Evolutionary conservation across 1,140 invertebrate species (phyloP), one percentile per base, ranked within the genome.

Genomic region (Caenorhabditis tropicalis): DNA sequence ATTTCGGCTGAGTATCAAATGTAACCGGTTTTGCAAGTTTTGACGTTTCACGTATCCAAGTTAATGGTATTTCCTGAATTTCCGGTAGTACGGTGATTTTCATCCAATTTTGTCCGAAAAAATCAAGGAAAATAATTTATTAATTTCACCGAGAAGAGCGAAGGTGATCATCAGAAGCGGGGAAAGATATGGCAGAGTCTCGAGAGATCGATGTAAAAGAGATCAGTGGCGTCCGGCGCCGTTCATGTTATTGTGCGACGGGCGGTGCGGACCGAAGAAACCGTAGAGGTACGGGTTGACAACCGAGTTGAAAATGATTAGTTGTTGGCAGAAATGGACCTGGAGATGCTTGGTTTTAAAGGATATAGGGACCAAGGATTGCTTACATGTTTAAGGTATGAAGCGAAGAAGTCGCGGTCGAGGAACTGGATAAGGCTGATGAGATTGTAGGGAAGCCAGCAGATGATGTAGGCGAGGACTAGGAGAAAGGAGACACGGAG

Each of bases 261-360:
- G 65, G 65, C 65, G 65, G n/a, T 43, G 65, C 9, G 65, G 65
- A 27, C 89, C 89, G 74, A 89, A 91, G 4, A 90, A 82, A 21
- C 90, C 89, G 79, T 90, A 90, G 4, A 91, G 83, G 82, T 87
- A 90, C 12, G 90, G 90, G 48, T 90, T 91, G 33, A 91, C 86
- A 31, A 90, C 89, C 29, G 88, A 89, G 81, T 90, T 90, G 74
- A 91, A 87, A 19, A 90, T 88, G 82, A 90, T 91, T 81, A 90
- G 86, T 29, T 86, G 88, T 46, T 91, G 90, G 19, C 91, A 81
- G 33, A 85, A 89, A 56, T 90, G 90, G 2, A 90, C 48, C 87
- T 89, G 43, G 85, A 85, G 46, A 36, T 82, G 24, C 16, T 21
- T 49, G 29, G 21, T 19, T 43, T 39, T 43, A 24, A 56, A 43